Base-by-base conservation (phyloP, 2,888 invertebrate genomes). In the Beris chalybata region DNA sequence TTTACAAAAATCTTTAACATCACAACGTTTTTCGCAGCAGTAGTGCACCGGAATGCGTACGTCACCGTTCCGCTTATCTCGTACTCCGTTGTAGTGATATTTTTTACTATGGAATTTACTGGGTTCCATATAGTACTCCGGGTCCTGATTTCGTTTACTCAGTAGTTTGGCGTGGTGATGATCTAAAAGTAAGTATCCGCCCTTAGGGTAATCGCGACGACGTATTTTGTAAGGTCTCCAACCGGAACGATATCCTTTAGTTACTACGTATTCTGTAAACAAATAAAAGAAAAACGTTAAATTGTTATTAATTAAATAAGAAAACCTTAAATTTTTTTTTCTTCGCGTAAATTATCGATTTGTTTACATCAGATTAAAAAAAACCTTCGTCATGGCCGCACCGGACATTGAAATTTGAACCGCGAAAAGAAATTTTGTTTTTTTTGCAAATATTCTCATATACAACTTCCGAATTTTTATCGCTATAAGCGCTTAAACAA, bases 141-240 rank as follows among this genome's bases (percentile, higher is more conserved):
- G 79, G 9, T 69, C 63, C 3, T 78, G 73, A 48, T 77, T 73
- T 53, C 76, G 67, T 12, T 72, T 69, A 55, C 75, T 76, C 5
- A 79, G 73, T 31, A 70, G 74, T 38, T 74, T 71, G 50, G 72
- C 77, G 66, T 78, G 77, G 2, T 72, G 69, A 54, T 67, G 73
- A 30, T 71, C 76, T 43, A 79, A 76, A 73, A 77, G 78, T 5
- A 79, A 70, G 64, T 79, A 79, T 53, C 79, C 79, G 64, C 79
- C 79, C 3, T 54, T 66, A 12, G 79, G 79, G 67, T 73, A 79
- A 22, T 68, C 74, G 56, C 78, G 76, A 5, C 78, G 74, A 9
- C 74, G 74, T n/a, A 78, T 71, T 12, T 66, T 65, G 22, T 52
- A 61, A 15, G 69, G 71, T 15, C 76, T 75, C 11, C 38, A 38